phyloP scores from a whole-genome alignment of 2,797 vertebrate genomes.

The Morus bassanus region DNA sequence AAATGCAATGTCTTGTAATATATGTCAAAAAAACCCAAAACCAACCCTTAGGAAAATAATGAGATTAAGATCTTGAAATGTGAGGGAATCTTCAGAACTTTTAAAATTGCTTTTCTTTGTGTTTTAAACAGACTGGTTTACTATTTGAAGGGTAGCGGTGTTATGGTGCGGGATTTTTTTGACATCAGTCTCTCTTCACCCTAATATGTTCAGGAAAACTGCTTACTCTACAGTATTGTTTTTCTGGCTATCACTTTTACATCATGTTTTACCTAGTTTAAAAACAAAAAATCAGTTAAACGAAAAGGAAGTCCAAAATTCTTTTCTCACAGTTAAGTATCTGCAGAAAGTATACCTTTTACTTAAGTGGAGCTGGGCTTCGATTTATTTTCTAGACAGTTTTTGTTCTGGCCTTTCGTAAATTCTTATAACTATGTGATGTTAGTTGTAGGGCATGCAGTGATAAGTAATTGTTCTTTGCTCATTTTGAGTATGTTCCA shows the following conservation, averaged over 20 bases:
- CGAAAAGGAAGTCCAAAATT: not conserved
- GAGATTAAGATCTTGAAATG: not conserved
- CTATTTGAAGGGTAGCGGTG: not conserved
- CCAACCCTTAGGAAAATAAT: not conserved
- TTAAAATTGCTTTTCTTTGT: not conserved
- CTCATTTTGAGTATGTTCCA: not conserved
- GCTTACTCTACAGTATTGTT: not conserved
- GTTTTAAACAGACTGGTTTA: not conserved
- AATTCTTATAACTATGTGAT: not conserved
- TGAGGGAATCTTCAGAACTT: not conserved
- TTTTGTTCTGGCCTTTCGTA: not conserved
- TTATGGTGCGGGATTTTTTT: not conserved
- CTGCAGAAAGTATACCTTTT: not conserved
- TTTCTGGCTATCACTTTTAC: not conserved
- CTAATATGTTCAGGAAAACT: not conserved
- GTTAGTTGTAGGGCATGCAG: not conserved
- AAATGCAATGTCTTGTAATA: not conserved
- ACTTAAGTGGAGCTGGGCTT: not conserved
- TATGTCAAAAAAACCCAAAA: not conserved
- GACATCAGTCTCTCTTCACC: not conserved
- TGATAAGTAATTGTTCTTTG: not conserved
- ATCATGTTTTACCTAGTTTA: not conserved
- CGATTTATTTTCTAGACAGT: not conserved
- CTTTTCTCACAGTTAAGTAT: not conserved
- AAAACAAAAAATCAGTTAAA: not conserved